Evolutionary conservation across 2,113 vertebrate species (phyloP).

Genomic region (Melanerpes aurifrons): DNA sequence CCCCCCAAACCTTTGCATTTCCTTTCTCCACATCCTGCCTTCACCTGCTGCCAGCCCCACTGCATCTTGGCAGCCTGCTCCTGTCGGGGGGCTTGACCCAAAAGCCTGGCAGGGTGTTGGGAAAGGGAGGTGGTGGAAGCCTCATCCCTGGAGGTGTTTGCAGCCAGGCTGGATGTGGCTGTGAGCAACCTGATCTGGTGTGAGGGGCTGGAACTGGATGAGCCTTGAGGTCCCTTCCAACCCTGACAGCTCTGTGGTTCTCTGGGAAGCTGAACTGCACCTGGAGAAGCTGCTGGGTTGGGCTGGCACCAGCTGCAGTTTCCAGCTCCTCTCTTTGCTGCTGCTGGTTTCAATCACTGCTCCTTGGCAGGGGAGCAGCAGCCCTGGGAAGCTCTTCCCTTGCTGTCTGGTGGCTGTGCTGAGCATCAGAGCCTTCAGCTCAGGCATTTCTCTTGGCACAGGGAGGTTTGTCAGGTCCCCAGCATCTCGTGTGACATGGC

Average conservation of each 20-base stretch:
- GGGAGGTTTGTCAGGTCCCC: not conserved
- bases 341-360: not conserved
- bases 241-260: too few relatives aligned
- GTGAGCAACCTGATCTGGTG: too few relatives aligned
- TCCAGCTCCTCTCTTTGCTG: not conserved
- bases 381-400: not conserved
- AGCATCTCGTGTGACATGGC: rapidly evolving
- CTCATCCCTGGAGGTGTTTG: too few relatives aligned
- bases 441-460: not conserved
- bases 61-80: not conserved
- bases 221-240: too few relatives aligned
- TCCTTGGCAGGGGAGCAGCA: not conserved
- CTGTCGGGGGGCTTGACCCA: not conserved
- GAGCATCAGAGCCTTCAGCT: not conserved
- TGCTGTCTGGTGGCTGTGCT: not conserved
- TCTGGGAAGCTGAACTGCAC: not conserved
- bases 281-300: not conserved
- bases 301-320: slow-evolving; percentile 33
- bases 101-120: not conserved
- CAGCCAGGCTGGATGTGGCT: too few relatives aligned
- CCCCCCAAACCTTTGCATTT: slow-evolving; percentile 43
- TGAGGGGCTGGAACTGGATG: too few relatives aligned
- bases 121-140: too few relatives aligned
- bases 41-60: not conserved
- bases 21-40: not conserved